These are phyloP conservation scores for Heliconius ismenius DNA, from an alignment of 2,888 invertebrate genomes.

Conservation along the genomic window DNA sequence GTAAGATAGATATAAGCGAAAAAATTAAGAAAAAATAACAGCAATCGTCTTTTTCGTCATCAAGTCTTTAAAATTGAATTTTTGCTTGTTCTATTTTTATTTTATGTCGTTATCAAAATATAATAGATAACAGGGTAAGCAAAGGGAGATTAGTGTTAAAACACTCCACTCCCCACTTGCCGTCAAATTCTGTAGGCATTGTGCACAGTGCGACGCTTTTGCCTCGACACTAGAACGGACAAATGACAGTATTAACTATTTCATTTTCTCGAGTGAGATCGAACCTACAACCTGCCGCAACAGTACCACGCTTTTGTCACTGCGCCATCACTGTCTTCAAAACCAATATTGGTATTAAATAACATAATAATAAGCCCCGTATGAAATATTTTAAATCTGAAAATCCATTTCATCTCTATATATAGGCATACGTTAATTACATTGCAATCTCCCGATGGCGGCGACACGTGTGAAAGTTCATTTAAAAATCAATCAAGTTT, in stretches of 20 bases:
- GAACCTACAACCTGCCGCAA: neutral
- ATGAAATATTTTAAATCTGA: neutral
- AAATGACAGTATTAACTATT: too few species aligned
- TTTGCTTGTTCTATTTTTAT: neutral
- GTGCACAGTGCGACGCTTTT: too few species aligned
- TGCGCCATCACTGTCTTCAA: neutral
- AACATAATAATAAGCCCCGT: neutral
- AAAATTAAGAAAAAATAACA: too few species aligned
- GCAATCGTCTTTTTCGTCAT: too few species aligned
- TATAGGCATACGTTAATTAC: slow-evolving; percentile 8
- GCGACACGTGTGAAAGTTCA: slow-evolving; percentile 22
- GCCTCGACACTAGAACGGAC: too few species aligned
- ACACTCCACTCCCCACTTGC: neutral
- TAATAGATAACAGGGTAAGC: neutral
- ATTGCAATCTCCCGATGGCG: neutral
- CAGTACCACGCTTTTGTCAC: neutral
- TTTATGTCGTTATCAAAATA: neutral
- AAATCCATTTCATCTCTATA: neutral
- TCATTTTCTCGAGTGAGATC: neutral
- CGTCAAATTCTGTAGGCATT: neutral
- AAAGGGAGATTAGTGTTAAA: neutral
- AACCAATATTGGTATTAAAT: neutral
- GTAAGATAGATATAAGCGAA: too few species aligned
- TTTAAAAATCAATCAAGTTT: slow-evolving; percentile 23
- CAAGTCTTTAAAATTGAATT: too few species aligned